Evolutionary conservation across 2,888 invertebrate genomes (phyloP).

Genomic region (Eurytoma adleriae): DNA sequence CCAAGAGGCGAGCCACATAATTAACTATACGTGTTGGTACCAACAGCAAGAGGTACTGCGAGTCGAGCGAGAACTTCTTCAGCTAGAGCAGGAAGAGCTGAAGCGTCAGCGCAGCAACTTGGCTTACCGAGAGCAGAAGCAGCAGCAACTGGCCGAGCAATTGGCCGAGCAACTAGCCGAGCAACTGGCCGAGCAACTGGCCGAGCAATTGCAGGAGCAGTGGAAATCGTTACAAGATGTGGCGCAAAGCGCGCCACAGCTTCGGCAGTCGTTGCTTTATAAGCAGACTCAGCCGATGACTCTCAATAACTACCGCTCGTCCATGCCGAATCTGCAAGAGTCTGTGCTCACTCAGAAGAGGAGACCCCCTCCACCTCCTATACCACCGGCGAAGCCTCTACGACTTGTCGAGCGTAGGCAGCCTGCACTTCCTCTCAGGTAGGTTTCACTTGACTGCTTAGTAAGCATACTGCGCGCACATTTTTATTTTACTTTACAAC

Average conservation of each 20-base stretch:
- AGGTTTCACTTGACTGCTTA: constrained; percentile 1
- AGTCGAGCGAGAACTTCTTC: constrained; percentile 87
- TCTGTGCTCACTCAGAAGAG: constrained; percentile 66
- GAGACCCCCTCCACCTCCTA: constrained; percentile 76
- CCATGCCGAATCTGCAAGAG: constrained; percentile 79
- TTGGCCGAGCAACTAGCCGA: constrained; percentile 72
- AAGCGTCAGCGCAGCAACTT: constrained; percentile 86
- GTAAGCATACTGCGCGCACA: not conserved
- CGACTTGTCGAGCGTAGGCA: constrained; percentile 73
- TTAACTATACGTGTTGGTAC: not conserved
- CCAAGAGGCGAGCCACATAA: not conserved
- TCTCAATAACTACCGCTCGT: constrained; percentile 77
- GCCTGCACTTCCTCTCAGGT: constrained; percentile 72
- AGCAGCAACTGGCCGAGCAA: constrained; percentile 71
- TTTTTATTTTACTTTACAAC: not conserved
- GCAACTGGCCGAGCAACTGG: constrained; percentile 71
- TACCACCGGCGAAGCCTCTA: constrained; percentile 79
- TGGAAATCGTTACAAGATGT: constrained; percentile 82
- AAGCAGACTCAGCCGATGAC: constrained; percentile 76
- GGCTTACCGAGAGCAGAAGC: constrained; percentile 79
- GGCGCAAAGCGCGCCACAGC: constrained; percentile 44
- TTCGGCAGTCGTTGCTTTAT: constrained; percentile 60
- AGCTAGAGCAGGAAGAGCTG: constrained; percentile 87
- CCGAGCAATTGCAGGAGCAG: constrained; percentile 72
- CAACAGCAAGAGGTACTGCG: constrained; percentile 82